Conservation (phyloP, 2,113 vertebrate genomes). For the Myanophis thanlyinensis region DNA sequence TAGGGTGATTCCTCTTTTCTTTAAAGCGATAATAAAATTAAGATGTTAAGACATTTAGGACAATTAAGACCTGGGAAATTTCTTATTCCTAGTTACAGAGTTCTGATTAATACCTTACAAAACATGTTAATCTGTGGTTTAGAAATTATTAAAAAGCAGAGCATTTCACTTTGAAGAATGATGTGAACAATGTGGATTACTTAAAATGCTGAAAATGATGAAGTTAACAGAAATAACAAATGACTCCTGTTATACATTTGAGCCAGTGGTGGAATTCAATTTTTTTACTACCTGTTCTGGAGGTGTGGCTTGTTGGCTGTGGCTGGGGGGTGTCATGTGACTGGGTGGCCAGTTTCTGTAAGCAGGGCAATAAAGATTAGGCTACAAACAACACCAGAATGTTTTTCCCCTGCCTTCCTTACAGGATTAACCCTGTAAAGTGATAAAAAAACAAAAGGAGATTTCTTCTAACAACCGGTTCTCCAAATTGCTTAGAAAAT, state of each 20-base stretch:
- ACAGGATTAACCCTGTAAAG: too few species aligned
- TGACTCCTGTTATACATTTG: neutral
- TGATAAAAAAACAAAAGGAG: too few species aligned
- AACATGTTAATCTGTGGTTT: slow-evolving; percentile 22
- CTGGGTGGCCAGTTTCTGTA: too few species aligned
- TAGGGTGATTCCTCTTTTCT: neutral
- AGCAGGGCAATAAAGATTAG: too few species aligned
- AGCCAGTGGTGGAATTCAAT: too few species aligned
- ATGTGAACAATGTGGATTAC: neutral
- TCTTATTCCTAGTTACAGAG: neutral
- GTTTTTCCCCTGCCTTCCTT: too few species aligned
- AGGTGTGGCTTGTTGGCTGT: too few species aligned
- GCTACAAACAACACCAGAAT: too few species aligned
- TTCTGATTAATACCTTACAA: slow-evolving; percentile 1
- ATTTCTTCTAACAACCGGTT: too few species aligned
- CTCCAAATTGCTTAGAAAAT: too few species aligned
- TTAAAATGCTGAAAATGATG: neutral
- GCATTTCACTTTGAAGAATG: neutral
- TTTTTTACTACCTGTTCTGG: too few species aligned
- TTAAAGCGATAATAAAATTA: neutral
- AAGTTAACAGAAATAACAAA: neutral
- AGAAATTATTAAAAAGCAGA: slow-evolving; percentile 24
- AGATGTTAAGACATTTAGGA: neutral
- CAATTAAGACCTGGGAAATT: neutral
- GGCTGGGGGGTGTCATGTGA: too few species aligned